Percentiles rank a stretch among this genome's conserved stretches.
Evolutionary conservation across 2,888 invertebrate species (phyloP).

Genomic region (Diarsia brunnea): DNA sequence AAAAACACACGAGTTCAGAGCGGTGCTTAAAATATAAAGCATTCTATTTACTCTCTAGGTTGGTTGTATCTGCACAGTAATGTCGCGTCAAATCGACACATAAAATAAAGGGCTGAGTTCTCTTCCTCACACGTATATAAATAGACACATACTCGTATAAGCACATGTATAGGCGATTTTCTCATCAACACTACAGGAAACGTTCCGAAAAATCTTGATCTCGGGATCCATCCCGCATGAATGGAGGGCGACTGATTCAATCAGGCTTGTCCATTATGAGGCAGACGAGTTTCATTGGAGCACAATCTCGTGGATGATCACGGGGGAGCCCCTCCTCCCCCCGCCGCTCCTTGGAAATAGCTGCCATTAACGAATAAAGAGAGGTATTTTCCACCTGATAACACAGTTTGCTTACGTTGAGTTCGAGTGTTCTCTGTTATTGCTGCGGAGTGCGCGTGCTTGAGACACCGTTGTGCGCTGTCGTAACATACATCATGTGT

Average conservation of each 20-base stretch:
- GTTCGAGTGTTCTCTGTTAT: slow-evolving; percentile 72
- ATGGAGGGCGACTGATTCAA: slow-evolving; percentile 83
- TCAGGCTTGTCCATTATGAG: slow-evolving; percentile 82
- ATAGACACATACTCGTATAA: not conserved
- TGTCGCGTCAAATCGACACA: not conserved
- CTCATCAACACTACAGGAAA: slow-evolving; percentile 69
- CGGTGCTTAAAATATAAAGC: not conserved
- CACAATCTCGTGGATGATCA: slow-evolving; percentile 80
- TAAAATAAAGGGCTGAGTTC: not conserved
- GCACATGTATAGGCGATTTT: slow-evolving; percentile 55
- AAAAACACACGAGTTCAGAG: not conserved
- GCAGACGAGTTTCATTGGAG: slow-evolving; percentile 77
- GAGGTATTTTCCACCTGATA: slow-evolving; percentile 82
- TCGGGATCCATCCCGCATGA: slow-evolving; percentile 79
- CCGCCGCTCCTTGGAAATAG: slow-evolving; percentile 73
- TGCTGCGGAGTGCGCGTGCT: slow-evolving; percentile 69
- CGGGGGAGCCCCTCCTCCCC: slow-evolving; percentile 61
- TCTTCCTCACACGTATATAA: slow-evolving; percentile 2
- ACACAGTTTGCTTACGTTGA: slow-evolving; percentile 76
- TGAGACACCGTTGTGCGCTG: slow-evolving; percentile 32
- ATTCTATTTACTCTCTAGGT: not conserved
- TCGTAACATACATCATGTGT: slow-evolving; percentile 51
- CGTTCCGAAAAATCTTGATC: slow-evolving; percentile 74
- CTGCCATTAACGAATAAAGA: slow-evolving; percentile 82
- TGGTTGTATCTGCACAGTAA: not conserved